Evolutionary conservation across 2,113 vertebrate species (phyloP).

Genomic region (Verasper variegatus): DNA sequence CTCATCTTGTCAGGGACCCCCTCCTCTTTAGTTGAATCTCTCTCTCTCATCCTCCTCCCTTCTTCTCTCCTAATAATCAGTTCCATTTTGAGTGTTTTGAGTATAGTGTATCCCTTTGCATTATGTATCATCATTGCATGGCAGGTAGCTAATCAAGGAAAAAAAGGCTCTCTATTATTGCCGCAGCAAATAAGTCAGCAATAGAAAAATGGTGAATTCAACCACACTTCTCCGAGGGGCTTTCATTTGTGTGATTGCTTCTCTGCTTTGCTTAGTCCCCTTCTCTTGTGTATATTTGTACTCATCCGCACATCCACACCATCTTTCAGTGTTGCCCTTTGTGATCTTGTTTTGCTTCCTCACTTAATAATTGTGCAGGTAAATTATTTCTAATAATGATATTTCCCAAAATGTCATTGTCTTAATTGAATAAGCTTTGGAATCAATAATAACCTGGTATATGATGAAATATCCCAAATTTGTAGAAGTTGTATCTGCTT

Average conservation of each 20-base stretch:
- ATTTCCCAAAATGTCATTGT: slow-evolving; percentile 16
- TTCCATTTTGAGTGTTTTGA: slow-evolving; percentile 59
- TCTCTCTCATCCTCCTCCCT: slow-evolving; percentile 6
- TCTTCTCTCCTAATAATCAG: slow-evolving; percentile 71
- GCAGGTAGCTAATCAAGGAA: slow-evolving; percentile 79
- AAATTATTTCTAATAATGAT: background rate
- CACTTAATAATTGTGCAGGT: slow-evolving; percentile 3
- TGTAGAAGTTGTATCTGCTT: too few species aligned
- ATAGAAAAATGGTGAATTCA: slow-evolving; percentile 69
- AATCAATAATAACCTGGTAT: slow-evolving; percentile 2
- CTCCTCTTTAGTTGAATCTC: background rate
- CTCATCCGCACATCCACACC: slow-evolving; percentile 14
- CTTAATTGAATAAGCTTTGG: slow-evolving; percentile 8
- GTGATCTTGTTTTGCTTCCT: slow-evolving; percentile 22
- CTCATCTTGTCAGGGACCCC: slow-evolving; percentile 15
- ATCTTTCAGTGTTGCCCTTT: slow-evolving; percentile 19
- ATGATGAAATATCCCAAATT: background rate
- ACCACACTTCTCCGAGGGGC: slow-evolving; percentile 60
- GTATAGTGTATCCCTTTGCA: slow-evolving; percentile 53
- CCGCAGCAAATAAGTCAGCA: slow-evolving; percentile 62
- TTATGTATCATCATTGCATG: slow-evolving; percentile 48
- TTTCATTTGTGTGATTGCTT: slow-evolving; percentile 75
- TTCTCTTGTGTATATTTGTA: slow-evolving; percentile 15
- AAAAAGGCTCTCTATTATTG: slow-evolving; percentile 75
- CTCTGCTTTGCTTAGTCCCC: slow-evolving; percentile 29